phyloP scores from a whole-genome alignment of 92 coral and sea anemone species.

The Chrysogorgia sp. region DNA sequence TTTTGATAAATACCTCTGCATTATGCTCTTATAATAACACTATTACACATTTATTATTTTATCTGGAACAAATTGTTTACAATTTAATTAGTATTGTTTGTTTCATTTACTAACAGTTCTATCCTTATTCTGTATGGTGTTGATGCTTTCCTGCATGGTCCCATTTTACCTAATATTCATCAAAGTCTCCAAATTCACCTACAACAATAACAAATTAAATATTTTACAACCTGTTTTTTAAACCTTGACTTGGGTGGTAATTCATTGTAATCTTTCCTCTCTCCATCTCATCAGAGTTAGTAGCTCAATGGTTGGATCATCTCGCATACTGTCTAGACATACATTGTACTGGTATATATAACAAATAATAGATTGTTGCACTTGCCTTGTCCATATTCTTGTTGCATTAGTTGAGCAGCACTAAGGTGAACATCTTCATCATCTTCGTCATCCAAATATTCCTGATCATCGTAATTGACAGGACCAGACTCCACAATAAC shows the following conservation, averaged over 20 bases:
- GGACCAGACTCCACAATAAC: slow-evolving; percentile 93
- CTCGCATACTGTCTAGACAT: not conserved
- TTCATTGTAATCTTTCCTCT: too few species aligned
- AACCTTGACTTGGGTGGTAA: too few species aligned
- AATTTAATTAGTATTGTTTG: too few species aligned
- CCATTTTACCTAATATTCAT: slow-evolving; percentile 56
- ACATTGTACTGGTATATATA: too few species aligned
- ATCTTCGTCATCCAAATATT: slow-evolving; percentile 69
- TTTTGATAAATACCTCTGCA: too few species aligned
- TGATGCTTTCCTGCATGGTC: not conserved
- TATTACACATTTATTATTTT: too few species aligned
- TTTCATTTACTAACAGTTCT: not conserved
- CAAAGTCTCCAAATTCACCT: slow-evolving; percentile 84
- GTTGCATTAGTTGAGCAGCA: slow-evolving; percentile 86
- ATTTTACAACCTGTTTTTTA: not conserved
- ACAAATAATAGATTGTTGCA: too few species aligned
- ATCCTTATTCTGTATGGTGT: not conserved
- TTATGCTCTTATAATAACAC: too few species aligned
- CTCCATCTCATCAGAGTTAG: too few species aligned
- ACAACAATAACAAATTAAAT: slow-evolving; percentile 61
- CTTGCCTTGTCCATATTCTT: slow-evolving; percentile 80
- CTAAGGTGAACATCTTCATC: slow-evolving; percentile 87
- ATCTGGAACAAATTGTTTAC: too few species aligned
- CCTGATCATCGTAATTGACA: slow-evolving; percentile 85
- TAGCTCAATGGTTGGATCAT: slow-evolving; percentile 12